Evolutionary conservation across 2,113 vertebrate species (phyloP).

Genomic region (Symphodus melops): DNA sequence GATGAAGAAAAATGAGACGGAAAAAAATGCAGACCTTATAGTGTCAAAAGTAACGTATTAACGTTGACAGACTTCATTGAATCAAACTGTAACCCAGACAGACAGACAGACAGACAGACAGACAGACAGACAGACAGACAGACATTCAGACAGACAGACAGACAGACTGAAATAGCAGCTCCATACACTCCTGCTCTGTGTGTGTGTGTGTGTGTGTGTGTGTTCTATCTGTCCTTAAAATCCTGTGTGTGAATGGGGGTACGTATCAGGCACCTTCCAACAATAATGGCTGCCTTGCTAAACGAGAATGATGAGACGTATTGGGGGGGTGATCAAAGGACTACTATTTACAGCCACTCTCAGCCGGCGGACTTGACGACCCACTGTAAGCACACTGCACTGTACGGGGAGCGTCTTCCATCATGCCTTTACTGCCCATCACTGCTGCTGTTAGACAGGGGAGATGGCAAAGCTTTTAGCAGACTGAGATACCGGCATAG

Average conservation of each 20-base stretch:
- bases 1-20: no score
- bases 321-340: conserved; percentile 78
- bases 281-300: conserved; percentile 73
- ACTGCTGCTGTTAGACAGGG: conserved; percentile 73
- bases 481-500: conserved; percentile 71
- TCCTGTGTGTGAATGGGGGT: conserved; percentile 47
- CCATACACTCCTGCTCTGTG: not conserved
- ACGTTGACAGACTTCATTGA: no score
- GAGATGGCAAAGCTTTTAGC: conserved; percentile 80
- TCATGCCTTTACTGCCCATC: conserved; percentile 82
- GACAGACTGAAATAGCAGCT: conserved; percentile 13
- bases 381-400: conserved; percentile 74
- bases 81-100: no score
- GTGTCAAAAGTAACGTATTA: no score
- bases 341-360: conserved; percentile 79
- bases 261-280: conserved; percentile 57
- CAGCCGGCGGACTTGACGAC: conserved; percentile 71
- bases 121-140: not conserved
- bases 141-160: not conserved
- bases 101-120: not conserved
- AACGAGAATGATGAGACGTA: conserved; percentile 75
- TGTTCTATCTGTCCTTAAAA: conserved; percentile 54
- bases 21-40: no score
- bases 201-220: not conserved
- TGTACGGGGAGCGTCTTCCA: conserved; percentile 73